Evolutionary conservation across 2,113 vertebrate genomes (phyloP), one percentile per base, ranked within the genome.

Genomic region (Cavia aperea): DNA sequence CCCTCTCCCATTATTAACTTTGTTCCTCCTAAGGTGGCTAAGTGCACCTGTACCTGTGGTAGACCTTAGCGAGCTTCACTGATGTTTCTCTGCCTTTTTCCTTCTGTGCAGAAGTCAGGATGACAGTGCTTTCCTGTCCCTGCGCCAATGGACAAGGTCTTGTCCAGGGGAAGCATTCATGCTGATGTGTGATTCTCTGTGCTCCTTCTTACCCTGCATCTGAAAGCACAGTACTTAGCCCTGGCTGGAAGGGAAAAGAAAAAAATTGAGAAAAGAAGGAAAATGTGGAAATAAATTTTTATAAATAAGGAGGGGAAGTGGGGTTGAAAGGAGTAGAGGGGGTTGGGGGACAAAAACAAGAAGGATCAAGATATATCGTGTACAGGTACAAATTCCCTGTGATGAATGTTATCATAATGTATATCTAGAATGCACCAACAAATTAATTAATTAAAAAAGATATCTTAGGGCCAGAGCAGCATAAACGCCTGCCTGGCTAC

Each of bases 61-160:
- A 39, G 49, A 13, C 1, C 1, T 13, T 39, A 39, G 1, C 26
- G 10, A 2, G 43, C 4, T 11, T 58, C n/a, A 2, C 33, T 2
- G 1, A 8, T 11, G 3, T 4, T 78, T 91, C 15, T 1, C 4
- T 4, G 13, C 66, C 33, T 65, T 36, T 66, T 56, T 43, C 8
- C 4, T n/a, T 81, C 54, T 36, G 16, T 0, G 2, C 21, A 43
- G 15, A 36, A 23, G 31, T 4, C 8, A 3, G 23, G 15, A 49
- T 43, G 36, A 29, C 68, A 29, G 15, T 0, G 1, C 23, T 51
- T n/a, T 49, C 18, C 39, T 19, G 18, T 54, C 62, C 18, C 24
- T 23, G 18, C 6, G 26, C 5, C 15, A 18, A 46, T 60, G 39
- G 39, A 8, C 7, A 4, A 19, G 31, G 31, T 33, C 65, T 91